Evolutionary conservation across 2,797 vertebrate species (phyloP), one percentile per base, ranked within the genome.

Genomic region (Syngnathus acus): DNA sequence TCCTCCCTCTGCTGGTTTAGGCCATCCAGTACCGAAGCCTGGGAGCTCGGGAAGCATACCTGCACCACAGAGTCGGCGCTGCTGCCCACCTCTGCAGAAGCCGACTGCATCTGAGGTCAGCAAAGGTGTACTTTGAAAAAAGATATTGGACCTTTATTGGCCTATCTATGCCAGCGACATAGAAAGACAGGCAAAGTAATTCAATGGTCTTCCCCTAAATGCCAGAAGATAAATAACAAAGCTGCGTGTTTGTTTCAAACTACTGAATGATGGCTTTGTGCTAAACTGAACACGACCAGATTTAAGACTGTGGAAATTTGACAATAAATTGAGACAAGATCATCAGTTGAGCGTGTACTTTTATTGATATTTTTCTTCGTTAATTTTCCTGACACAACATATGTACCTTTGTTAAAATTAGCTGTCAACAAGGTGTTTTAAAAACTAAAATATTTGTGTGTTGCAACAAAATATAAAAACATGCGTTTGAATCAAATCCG

Each of bases 1-100:
- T 96, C 93, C 61, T 95, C 88, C 0, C 95, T 83, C 81, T 98
- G 95, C 45, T 84, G 92, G 86, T 98, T 96, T 65, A 98, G 92
- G 71, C 91, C 90, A 79, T 94, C 93, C 88, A 98, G 83, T 66
- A 97, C 88, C 0, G 92, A 91, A 19, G 89, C 76, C 81, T 93
- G 91, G 70, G 93, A 89, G 48, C 90, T 87, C 6, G 95, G 94
- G 86, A 98, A 98, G 73, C 92, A 89, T 65, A 96, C 93, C 40
- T 94, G 93, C 10, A 98, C 89, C 79, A 78, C 59, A 5, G 78
- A 76, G 11, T 69, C 79, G 70, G 73, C 81, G 82, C 80, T 82
- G 76, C 80, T 87, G 69, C 86, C 85, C 72, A 86, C 87, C 21
- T 90, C 89, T 84, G 79, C 69, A 37, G 84, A 68, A 73, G 77